A percentile compares a stretch with the other conserved stretches of the same genome.
Evolutionary conservation across 2,888 invertebrate species (phyloP).

Genomic region (Ennomos erosarius): DNA sequence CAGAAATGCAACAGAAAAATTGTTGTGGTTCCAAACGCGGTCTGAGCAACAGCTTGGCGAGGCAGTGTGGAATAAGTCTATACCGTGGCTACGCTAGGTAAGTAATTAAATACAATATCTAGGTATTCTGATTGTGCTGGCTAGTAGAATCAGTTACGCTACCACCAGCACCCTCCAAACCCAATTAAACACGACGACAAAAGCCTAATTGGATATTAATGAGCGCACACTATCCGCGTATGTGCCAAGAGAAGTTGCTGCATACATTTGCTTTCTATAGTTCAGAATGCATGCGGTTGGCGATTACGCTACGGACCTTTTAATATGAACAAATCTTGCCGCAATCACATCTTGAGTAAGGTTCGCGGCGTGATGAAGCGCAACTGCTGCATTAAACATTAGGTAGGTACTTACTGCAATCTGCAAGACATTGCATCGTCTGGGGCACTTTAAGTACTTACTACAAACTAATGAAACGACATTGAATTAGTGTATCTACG

Average conservation of each 20-base stretch:
- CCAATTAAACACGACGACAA: too few species aligned
- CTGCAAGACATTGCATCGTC: not conserved
- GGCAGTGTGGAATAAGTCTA: too few species aligned
- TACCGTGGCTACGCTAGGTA: too few species aligned
- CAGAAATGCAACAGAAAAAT: too few species aligned
- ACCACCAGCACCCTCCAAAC: too few species aligned
- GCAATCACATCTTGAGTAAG: slow-evolving; percentile 27
- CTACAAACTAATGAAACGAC: too few species aligned
- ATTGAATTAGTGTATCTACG: too few species aligned
- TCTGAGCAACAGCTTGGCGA: too few species aligned
- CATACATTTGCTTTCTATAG: slow-evolving; percentile 43
- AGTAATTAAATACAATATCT: too few species aligned
- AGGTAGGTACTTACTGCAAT: not conserved
- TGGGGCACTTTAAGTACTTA: not conserved
- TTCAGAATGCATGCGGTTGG: slow-evolving; percentile 47
- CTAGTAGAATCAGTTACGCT: slow-evolving; percentile 18
- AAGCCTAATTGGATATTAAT: slow-evolving; percentile 50
- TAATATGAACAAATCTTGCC: slow-evolving; percentile 17
- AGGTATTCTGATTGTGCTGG: too few species aligned
- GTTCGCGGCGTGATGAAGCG: slow-evolving; percentile 9
- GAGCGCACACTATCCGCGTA: slow-evolving; percentile 40
- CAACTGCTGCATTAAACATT: slow-evolving; percentile 5
- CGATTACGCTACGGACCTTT: slow-evolving; percentile 34
- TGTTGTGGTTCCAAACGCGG: too few species aligned
- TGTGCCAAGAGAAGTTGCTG: slow-evolving; percentile 42